Evolutionary conservation across 53 echinoderm and acorn worm species (phyloP).

Genomic region (Mesocentrotus franciscanus): DNA sequence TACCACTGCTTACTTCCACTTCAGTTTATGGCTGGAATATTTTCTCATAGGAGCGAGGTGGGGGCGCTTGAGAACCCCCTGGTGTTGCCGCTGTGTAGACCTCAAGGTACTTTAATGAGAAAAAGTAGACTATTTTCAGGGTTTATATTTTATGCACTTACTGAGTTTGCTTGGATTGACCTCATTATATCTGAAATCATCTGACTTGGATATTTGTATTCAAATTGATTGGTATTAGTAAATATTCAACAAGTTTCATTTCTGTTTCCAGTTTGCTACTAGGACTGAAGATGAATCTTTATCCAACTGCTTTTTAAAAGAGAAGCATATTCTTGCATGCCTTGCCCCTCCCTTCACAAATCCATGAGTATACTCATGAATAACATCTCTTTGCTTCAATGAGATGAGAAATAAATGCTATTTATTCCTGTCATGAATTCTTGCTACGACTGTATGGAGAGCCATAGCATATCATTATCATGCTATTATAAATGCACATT

Average conservation of each 20-base stretch:
- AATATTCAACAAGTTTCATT: background rate
- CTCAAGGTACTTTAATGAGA: background rate
- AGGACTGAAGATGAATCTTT: background rate
- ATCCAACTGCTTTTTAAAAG: background rate
- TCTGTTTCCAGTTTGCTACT: background rate
- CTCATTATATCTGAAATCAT: background rate
- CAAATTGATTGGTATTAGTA: background rate
- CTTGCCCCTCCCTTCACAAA: background rate
- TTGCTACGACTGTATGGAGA: background rate
- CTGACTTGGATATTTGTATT: background rate
- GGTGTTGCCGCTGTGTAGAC: background rate
- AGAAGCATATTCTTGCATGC: background rate
- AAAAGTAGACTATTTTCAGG: background rate
- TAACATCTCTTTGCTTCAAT: background rate
- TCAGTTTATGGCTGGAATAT: constrained; percentile 37
- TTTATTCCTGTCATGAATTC: background rate
- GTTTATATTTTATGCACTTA: too few species aligned
- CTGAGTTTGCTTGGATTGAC: too few species aligned
- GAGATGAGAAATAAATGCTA: background rate
- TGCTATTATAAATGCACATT: background rate
- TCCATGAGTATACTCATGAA: background rate
- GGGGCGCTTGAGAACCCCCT: background rate
- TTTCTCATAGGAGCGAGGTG: background rate
- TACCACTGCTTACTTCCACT: constrained; percentile 35
- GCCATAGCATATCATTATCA: background rate